Evolutionary conservation across 1,140 invertebrate species (phyloP).

Genomic region (Drosophila cardini): DNA sequence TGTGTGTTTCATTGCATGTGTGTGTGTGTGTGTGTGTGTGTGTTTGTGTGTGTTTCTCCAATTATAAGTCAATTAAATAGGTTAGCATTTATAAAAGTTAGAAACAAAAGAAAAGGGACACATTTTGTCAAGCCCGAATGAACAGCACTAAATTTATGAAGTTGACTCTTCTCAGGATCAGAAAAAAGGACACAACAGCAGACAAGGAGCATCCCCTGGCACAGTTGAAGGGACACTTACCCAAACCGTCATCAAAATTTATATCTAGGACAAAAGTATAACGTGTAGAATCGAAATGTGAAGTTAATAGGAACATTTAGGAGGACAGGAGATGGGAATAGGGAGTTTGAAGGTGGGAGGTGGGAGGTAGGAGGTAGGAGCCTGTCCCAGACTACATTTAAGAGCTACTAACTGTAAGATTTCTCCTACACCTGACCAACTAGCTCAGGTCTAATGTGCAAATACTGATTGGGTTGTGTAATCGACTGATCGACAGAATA

Average conservation of each 20-base stretch:
- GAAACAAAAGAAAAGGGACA: constrained; percentile 76
- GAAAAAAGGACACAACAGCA: neutral
- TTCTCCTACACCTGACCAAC: constrained; percentile 5
- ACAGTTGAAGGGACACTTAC: constrained; percentile 33
- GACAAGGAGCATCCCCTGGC: constrained; percentile 27
- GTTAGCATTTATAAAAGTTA: constrained; percentile 74
- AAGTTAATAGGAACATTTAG: constrained; percentile 1
- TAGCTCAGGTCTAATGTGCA: neutral
- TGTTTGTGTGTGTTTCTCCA: constrained; percentile 70
- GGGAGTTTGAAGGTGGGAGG: too few species aligned
- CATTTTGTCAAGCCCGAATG: constrained; percentile 79
- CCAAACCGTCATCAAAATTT: constrained; percentile 1
- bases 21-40: neutral
- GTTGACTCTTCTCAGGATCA: constrained; percentile 51
- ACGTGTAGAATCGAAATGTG: neutral
- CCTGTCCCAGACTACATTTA: too few species aligned
- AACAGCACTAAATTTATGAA: constrained; percentile 67
- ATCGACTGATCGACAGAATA: constrained; percentile 31
- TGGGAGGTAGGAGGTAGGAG: too few species aligned
- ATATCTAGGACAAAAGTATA: neutral
- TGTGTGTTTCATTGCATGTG: neutral
- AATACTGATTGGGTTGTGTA: constrained; percentile 49
- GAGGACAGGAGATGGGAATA: too few species aligned
- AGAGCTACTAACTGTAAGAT: too few species aligned
- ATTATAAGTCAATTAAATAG: constrained; percentile 84